These are phyloP conservation scores for Zaprionus camerounensis DNA, from an alignment of 1,140 invertebrate species.

Conservation along the genomic window DNA sequence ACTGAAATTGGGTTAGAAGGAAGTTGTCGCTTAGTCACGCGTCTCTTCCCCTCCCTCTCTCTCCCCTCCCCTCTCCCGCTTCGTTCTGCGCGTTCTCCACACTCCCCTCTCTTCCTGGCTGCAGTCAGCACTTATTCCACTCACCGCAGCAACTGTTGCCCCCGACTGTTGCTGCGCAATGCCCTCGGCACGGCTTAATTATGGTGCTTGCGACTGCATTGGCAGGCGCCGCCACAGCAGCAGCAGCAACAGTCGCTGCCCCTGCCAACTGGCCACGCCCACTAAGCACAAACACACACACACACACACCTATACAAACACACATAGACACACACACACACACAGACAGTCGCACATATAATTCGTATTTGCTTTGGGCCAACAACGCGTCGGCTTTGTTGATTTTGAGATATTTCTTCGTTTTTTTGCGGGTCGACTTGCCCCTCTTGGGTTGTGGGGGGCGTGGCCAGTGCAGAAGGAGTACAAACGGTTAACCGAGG, in stretches of 20 bases:
- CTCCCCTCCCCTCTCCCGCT: neutral
- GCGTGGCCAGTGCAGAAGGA: constrained; percentile 27
- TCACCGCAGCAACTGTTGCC: neutral
- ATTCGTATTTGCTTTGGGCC: constrained; percentile 68
- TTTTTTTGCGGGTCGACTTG: neutral
- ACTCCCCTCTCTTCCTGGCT: constrained; percentile 8
- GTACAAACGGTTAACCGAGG: constrained; percentile 1
- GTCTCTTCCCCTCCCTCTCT: neutral
- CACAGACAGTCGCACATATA: constrained; percentile 5
- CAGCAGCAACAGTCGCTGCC: constrained; percentile 42
- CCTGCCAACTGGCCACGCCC: constrained; percentile 62
- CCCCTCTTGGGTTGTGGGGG: neutral
- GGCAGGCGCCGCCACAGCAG: constrained; percentile 66
- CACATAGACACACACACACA: constrained; percentile 39
- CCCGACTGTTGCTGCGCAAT: constrained; percentile 34
- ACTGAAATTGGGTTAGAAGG: constrained; percentile 67
- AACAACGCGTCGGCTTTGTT: constrained; percentile 54
- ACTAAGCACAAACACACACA: constrained; percentile 54
- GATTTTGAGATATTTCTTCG: constrained; percentile 28
- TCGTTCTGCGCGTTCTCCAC: constrained; percentile 9
- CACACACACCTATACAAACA: constrained; percentile 19
- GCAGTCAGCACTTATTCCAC: neutral
- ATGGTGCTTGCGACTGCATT: constrained; percentile 78
- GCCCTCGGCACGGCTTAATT: constrained; percentile 77
- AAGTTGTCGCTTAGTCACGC: constrained; percentile 58